These are phyloP conservation scores for Coelopa frigida DNA, from an alignment of 1,140 invertebrate genomes.

Conservation along the genomic window DNA sequence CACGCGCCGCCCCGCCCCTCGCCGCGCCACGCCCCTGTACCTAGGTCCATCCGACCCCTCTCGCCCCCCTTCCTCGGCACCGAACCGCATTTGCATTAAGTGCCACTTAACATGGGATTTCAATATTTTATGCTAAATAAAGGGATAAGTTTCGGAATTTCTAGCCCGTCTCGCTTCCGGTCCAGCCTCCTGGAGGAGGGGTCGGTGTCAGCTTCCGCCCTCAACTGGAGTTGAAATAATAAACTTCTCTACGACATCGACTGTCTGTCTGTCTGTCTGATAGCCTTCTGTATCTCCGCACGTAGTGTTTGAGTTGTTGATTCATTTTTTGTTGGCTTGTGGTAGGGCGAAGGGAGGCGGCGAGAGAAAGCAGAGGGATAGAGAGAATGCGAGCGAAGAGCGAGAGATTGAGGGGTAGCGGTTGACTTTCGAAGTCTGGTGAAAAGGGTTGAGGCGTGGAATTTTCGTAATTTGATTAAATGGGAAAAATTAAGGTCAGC, in stretches of 20 bases:
- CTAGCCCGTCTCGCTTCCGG: background rate
- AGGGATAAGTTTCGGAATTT: constrained; percentile 11
- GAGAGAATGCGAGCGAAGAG: background rate
- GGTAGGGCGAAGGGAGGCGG: background rate
- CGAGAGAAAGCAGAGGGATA: background rate
- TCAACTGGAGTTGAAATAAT: no score
- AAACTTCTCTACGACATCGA: no score
- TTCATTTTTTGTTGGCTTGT: background rate
- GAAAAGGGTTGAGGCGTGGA: no score
- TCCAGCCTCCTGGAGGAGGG: no score
- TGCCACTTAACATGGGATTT: constrained; percentile 41
- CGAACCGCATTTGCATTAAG: constrained; percentile 41
- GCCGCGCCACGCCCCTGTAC: no score
- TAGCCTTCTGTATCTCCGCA: background rate
- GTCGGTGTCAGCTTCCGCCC: no score
- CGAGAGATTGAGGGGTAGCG: background rate
- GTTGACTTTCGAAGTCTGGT: background rate
- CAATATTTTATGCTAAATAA: constrained; percentile 42
- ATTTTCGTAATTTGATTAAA: no score
- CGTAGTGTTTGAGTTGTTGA: background rate
- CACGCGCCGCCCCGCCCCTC: background rate
- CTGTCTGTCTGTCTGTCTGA: background rate
- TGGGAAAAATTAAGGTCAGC: no score
- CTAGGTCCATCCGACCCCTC: no score
- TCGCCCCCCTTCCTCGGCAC: no score